Evolutionary conservation across 2,888 invertebrate genomes (phyloP).

Genomic region (Callosobruchus maculatus): DNA sequence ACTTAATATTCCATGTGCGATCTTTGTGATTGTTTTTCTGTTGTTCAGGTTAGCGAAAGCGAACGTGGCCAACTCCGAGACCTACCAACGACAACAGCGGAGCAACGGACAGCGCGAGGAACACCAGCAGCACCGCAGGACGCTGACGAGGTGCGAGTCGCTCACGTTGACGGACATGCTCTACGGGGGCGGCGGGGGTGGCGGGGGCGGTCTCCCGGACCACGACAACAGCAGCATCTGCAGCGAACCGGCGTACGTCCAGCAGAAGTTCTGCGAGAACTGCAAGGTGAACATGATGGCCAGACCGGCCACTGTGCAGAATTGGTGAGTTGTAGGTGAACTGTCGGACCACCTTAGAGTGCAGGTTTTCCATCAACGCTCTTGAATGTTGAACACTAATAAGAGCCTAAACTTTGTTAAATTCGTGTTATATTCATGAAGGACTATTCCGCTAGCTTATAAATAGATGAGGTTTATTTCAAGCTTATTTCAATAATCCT

Average conservation of each 20-base stretch:
- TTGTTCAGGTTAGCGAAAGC: conserved; percentile 60
- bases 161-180: conserved; percentile 66
- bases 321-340: conserved; percentile 44
- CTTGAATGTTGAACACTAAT: too few relatives aligned
- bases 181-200: conserved; percentile 49
- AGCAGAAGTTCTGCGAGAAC: conserved; percentile 73
- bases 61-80: conserved; percentile 62
- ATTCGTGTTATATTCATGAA: too few relatives aligned
- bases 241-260: conserved; percentile 78
- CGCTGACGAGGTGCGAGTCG: conserved; percentile 67
- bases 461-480: too few relatives aligned
- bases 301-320: conserved; percentile 64
- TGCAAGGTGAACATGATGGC: conserved; percentile 66
- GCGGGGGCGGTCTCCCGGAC: conserved; percentile 36
- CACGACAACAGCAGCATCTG: conserved; percentile 80
- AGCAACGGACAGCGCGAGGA: conserved; percentile 24
- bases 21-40: too few relatives aligned
- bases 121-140: conserved; percentile 38
- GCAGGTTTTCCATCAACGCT: too few relatives aligned
- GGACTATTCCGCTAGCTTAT: too few relatives aligned
- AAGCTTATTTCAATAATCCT: too few relatives aligned
- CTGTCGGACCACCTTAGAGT: not conserved
- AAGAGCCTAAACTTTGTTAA: too few relatives aligned
- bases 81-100: conserved; percentile 51
- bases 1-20: too few relatives aligned